Evolutionary conservation across 2,888 invertebrate species (phyloP).

Genomic region (Esperia sulphurella): DNA sequence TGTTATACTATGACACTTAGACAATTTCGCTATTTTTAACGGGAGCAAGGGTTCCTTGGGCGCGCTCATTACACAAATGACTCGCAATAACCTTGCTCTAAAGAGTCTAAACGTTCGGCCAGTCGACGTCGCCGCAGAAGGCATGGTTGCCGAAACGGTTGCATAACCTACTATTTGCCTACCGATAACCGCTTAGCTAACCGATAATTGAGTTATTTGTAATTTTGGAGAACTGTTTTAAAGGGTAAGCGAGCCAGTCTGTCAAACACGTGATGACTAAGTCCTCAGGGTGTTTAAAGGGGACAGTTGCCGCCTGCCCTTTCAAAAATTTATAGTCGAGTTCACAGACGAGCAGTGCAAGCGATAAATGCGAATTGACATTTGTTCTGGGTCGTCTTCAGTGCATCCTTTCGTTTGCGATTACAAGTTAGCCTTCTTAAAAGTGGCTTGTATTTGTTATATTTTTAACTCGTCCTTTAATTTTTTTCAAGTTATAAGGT

Average conservation of each 20-base stretch:
- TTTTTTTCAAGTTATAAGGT: no score
- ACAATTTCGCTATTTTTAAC: no score
- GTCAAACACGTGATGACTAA: slow-evolving; percentile 11
- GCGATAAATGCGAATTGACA: slow-evolving; percentile 50
- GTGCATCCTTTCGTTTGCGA: slow-evolving; percentile 60
- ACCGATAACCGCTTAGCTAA: slow-evolving; percentile 25
- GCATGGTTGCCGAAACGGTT: slow-evolving; percentile 41
- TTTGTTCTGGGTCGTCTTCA: slow-evolving; percentile 48
- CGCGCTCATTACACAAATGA: background rate
- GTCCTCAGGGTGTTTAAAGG: slow-evolving; percentile 6
- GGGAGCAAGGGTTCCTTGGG: background rate
- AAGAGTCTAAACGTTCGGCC: slow-evolving; percentile 28
- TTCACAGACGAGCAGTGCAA: slow-evolving; percentile 40
- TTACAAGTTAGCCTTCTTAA: slow-evolving; percentile 1
- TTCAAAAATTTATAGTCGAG: background rate
- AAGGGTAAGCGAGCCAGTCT: slow-evolving; percentile 4
- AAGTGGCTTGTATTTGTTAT: background rate
- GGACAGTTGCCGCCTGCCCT: no score
- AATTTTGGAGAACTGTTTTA: slow-evolving; percentile 13
- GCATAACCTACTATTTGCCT: slow-evolving; percentile 37
- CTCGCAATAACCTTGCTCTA: slow-evolving; percentile 43
- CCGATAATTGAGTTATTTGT: slow-evolving; percentile 9
- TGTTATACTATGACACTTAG: no score
- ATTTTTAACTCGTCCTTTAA: background rate
- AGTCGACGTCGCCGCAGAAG: slow-evolving; percentile 24